Percentiles rank a stretch among this genome's conserved stretches.
Conservation (phyloP, 2,888 invertebrate genomes). For the Melieria crassipennis region DNA sequence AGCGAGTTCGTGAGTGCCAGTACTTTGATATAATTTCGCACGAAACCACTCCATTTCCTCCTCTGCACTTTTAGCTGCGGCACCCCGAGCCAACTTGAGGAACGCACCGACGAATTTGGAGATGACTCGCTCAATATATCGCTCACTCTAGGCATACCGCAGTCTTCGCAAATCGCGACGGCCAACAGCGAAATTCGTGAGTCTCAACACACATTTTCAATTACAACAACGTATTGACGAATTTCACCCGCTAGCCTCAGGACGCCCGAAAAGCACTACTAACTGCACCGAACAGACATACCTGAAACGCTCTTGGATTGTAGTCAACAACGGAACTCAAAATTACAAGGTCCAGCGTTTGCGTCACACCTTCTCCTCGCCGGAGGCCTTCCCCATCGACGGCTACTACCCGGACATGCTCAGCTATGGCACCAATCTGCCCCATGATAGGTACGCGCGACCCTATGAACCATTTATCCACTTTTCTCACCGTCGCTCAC, state of each 20-base stretch:
- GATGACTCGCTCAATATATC: conserved; percentile 65
- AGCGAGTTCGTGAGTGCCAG: conserved; percentile 32
- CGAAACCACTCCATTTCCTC: conserved; percentile 20
- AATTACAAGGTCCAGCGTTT: conserved; percentile 58
- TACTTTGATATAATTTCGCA: conserved; percentile 8
- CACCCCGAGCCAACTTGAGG: conserved; percentile 59
- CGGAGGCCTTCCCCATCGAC: conserved; percentile 59
- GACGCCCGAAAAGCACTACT: conserved; percentile 48
- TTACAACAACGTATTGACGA: not conserved
- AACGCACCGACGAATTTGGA: conserved; percentile 61
- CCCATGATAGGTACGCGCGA: conserved; percentile 54
- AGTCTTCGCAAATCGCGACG: conserved; percentile 30
- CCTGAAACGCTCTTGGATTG: conserved; percentile 62
- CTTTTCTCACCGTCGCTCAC: not conserved
- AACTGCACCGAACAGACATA: conserved; percentile 61
- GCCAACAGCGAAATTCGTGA: conserved; percentile 47
- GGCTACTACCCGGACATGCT: conserved; percentile 54
- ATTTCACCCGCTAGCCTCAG: conserved; percentile 36
- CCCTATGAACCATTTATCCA: not conserved
- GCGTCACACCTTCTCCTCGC: conserved; percentile 63
- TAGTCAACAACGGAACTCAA: conserved; percentile 56
- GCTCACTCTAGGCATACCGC: conserved; percentile 61
- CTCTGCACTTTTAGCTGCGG: conserved; percentile 40
- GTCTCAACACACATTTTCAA: conserved; percentile 20
- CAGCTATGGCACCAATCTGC: conserved; percentile 63